Base-by-base conservation (phyloP, 1,140 invertebrate species). In the Parasteatoda tepidariorum region DNA sequence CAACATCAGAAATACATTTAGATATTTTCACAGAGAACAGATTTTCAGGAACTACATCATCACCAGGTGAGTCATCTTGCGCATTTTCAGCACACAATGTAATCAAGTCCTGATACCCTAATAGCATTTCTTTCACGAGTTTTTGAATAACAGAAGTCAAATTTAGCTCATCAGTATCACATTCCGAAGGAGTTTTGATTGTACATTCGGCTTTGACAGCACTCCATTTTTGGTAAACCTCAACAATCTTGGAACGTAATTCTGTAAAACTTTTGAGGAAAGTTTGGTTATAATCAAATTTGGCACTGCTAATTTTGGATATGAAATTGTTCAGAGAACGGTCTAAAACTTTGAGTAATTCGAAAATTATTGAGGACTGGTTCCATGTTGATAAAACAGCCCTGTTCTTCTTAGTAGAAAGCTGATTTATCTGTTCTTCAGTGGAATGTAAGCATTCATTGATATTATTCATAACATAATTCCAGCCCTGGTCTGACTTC, bases 21-120 rank as follows among this genome's bases (percentile, higher is more conserved):
- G 33, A 41, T 30, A 82, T 82, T 38, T 30, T 82, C 13, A 28
- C 22, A n/a, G 66, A 70, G 9, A 82, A 71, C 15, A 82, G 26
- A 30, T 62, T 71, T 15, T 82, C 78, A 11, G 66, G 54, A 5
- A 34, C 38, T 13, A 70, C 28, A 57, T 67, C 26, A 70, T 61
- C 55, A 13, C 33, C 76, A 33, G 66, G 18, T 24, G 13, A 6
- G 24, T 78, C 28, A n/a, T 57, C 26, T 9, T 79, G 24, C 28
- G 24, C 18, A 26, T 18, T 26, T 2, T 41, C 1, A 26, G 24
- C 4, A 34, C 30, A 78, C 2, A 31, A 34, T 15, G 22, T 31
- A n/a, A 70, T 11, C 67, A 82, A 48, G 28, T 82, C 78, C 6
- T 82, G 66, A 31, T 57, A 70, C 13, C 30, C 55, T 4, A 82